A percentile compares a stretch with the other conserved stretches of the same genome.
These are phyloP conservation scores for Saxidomus purpurata DNA, from an alignment of 1,140 invertebrate species.

Conservation along the genomic window DNA sequence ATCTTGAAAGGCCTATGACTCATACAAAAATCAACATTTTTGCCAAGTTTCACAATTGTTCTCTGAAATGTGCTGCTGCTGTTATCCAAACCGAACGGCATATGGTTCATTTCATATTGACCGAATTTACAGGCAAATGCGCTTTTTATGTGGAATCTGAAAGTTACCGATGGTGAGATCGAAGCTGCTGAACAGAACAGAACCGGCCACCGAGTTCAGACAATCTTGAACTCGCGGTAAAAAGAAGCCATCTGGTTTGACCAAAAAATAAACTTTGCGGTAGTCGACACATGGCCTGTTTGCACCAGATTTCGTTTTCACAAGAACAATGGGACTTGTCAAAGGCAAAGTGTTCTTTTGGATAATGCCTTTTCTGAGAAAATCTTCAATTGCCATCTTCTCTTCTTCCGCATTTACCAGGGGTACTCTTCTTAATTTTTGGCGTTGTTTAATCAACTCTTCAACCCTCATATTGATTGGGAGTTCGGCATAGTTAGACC, in stretches of 20 bases:
- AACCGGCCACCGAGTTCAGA: neutral
- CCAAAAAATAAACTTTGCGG: neutral
- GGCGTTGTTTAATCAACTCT: neutral
- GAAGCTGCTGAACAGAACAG: neutral
- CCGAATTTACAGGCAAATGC: conserved; percentile 7
- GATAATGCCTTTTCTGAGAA: neutral
- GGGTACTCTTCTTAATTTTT: neutral
- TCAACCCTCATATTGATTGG: neutral
- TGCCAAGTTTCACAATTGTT: too few species aligned
- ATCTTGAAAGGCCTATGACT: too few species aligned
- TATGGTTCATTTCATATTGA: neutral
- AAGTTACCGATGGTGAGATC: neutral
- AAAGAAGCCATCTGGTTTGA: neutral
- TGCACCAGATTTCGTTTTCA: neutral
- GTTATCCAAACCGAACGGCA: neutral
- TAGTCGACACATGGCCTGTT: conserved; percentile 25
- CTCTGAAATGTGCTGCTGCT: conserved; percentile 12
- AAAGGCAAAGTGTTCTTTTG: neutral
- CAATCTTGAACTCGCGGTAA: conserved; percentile 4
- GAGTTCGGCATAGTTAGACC: neutral
- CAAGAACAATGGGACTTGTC: neutral
- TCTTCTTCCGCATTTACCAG: neutral
- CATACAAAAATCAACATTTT: too few species aligned
- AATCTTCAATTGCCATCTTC: conserved; percentile 13
- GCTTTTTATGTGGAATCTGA: conserved; percentile 6